Conservation (phyloP, 2,888 invertebrate species). For the Shargacucullia verbasci region DNA sequence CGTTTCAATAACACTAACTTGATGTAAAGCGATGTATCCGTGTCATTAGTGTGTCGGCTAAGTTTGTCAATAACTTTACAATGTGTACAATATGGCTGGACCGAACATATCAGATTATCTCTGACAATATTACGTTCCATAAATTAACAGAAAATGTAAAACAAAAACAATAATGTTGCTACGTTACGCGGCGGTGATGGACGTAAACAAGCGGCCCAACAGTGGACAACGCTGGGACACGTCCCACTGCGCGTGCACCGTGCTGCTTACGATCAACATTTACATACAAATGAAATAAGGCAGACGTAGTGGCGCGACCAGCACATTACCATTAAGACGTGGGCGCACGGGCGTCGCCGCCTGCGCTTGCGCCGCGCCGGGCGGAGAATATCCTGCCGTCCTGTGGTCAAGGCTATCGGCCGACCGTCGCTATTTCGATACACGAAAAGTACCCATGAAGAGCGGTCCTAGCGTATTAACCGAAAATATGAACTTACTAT, state of each 20-base stretch:
- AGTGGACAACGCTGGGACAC: neutral
- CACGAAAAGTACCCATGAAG: neutral
- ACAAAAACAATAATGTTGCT: slow-evolving; percentile 20
- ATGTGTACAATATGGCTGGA: neutral
- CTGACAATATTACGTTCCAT: neutral
- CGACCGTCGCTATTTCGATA: neutral
- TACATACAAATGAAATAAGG: slow-evolving; percentile 17
- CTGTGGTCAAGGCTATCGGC: neutral
- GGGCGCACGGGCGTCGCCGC: neutral
- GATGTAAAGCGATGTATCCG: too few species aligned
- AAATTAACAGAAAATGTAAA: slow-evolving; percentile 11
- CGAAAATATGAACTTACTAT: too few species aligned
- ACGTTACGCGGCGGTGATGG: slow-evolving; percentile 1
- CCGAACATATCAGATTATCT: slow-evolving; percentile 1
- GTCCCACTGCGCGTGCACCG: slow-evolving; percentile 6
- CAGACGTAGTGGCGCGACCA: slow-evolving; percentile 16
- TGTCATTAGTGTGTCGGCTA: neutral
- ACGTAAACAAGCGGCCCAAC: slow-evolving; percentile 7
- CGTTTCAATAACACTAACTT: too few species aligned
- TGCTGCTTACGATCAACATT: neutral
- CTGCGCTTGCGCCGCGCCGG: too few species aligned
- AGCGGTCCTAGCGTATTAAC: too few species aligned
- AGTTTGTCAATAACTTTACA: neutral
- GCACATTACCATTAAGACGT: slow-evolving; percentile 1
- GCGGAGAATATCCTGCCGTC: neutral